Conservation (phyloP, 1,140 invertebrate genomes). For the Tetramorium simillimum region DNA sequence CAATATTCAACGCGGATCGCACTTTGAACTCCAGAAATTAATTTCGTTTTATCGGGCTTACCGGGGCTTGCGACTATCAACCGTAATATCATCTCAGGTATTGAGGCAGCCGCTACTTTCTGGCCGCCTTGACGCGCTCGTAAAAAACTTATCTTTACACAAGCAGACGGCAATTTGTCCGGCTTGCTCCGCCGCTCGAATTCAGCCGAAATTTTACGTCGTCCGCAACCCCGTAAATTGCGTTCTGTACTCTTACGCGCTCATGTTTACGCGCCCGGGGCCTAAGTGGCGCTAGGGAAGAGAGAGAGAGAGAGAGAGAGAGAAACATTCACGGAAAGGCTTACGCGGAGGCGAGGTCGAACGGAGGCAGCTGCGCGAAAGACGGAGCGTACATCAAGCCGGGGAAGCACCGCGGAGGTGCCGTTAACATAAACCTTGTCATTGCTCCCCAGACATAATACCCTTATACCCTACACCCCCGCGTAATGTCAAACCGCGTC, state of each 20-base stretch:
- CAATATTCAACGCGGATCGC: neutral
- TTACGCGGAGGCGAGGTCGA: conserved; percentile 28
- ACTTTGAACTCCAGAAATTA: neutral
- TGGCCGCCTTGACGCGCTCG: neutral
- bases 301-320: neutral
- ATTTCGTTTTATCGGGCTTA: neutral
- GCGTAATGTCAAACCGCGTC: conserved; percentile 33
- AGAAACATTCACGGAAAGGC: neutral
- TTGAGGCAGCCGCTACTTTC: neutral
- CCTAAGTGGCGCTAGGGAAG: conserved; percentile 61
- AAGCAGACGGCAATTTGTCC: conserved; percentile 32
- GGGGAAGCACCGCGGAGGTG: conserved; percentile 44
- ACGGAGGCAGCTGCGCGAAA: conserved; percentile 4
- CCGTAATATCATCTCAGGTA: neutral
- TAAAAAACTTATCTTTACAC: conserved; percentile 49
- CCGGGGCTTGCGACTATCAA: neutral
- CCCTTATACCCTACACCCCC: conserved; percentile 33
- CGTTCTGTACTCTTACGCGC: conserved; percentile 49
- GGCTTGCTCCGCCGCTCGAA: neutral
- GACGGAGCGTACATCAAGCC: conserved; percentile 28
- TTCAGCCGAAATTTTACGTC: conserved; percentile 28
- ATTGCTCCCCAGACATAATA: conserved; percentile 62
- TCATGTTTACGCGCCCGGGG: conserved; percentile 63
- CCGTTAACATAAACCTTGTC: conserved; percentile 68
- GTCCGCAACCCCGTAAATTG: conserved; percentile 57